These are phyloP conservation scores for Actinemys pallida DNA, from an alignment of 2,113 vertebrate genomes.

Conservation along the genomic window DNA sequence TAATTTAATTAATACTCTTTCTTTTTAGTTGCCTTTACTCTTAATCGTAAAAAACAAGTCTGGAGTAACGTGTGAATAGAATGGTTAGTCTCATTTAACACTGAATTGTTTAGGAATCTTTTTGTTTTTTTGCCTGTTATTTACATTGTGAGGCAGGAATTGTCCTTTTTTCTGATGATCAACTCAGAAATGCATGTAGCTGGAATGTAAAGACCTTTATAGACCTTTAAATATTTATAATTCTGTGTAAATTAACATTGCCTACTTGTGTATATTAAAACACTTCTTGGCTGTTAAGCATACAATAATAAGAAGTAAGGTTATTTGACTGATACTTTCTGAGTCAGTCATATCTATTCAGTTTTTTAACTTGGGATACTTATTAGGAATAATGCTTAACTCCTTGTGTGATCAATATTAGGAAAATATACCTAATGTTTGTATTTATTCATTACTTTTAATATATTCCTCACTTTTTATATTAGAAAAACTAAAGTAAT, in stretches of 20 bases:
- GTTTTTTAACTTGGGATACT: background rate
- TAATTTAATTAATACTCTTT: background rate
- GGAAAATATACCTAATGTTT: background rate
- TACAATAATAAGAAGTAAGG: background rate
- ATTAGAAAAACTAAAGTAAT: background rate
- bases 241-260: background rate
- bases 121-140: background rate
- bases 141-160: background rate
- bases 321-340: background rate
- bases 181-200: background rate
- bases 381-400: background rate
- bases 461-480: background rate
- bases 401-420: background rate
- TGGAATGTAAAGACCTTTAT: slow-evolving; percentile 7
- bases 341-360: background rate
- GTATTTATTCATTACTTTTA: background rate
- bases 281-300: background rate
- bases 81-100: background rate
- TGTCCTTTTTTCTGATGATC: background rate
- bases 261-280: background rate
- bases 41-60: slow-evolving; percentile 2
- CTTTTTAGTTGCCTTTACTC: slow-evolving; percentile 14
- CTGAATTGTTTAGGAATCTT: background rate
- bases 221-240: background rate
- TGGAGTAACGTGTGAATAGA: background rate